phyloP scores from a whole-genome alignment of 2,113 vertebrate genomes.

The Craseonycteris thonglongyai region DNA sequence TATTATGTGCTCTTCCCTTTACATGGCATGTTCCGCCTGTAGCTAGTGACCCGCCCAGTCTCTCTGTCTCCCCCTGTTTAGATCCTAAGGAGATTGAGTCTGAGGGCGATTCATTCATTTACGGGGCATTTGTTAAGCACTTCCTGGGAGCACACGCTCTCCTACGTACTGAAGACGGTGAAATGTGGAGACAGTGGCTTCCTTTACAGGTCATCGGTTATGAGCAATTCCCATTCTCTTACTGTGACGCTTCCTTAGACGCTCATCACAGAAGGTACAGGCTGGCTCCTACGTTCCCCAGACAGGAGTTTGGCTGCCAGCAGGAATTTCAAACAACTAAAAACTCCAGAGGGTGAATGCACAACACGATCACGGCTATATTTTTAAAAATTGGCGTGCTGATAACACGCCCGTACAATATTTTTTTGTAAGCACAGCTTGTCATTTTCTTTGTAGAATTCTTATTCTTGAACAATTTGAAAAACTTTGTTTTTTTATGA shows the following conservation, averaged over 20 bases:
- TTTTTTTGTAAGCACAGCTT: not conserved
- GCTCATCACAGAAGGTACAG: conserved; percentile 54
- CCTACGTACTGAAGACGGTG: not conserved
- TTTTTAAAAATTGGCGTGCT: not conserved
- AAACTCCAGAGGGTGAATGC: not conserved
- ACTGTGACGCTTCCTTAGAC: not conserved
- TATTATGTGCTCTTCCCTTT: not conserved
- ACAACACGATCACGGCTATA: not conserved
- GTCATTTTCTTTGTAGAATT: not conserved
- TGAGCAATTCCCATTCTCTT: not conserved
- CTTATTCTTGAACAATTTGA: not conserved
- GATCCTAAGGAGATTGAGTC: not conserved
- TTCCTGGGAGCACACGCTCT: not conserved
- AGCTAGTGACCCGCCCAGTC: not conserved
- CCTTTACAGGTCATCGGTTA: not conserved
- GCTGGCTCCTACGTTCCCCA: conserved; percentile 55
- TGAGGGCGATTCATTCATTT: not conserved
- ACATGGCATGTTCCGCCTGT: not conserved
- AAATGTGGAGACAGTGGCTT: not conserved
- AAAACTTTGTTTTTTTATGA: not conserved
- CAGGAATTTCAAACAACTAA: conserved; percentile 20
- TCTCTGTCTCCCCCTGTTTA: not conserved
- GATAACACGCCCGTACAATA: not conserved
- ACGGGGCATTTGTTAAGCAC: not conserved
- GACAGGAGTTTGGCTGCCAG: conserved; percentile 53